Evolutionary conservation across 1,140 invertebrate species (phyloP).

Genomic region (Acyrthosiphon pisum): DNA sequence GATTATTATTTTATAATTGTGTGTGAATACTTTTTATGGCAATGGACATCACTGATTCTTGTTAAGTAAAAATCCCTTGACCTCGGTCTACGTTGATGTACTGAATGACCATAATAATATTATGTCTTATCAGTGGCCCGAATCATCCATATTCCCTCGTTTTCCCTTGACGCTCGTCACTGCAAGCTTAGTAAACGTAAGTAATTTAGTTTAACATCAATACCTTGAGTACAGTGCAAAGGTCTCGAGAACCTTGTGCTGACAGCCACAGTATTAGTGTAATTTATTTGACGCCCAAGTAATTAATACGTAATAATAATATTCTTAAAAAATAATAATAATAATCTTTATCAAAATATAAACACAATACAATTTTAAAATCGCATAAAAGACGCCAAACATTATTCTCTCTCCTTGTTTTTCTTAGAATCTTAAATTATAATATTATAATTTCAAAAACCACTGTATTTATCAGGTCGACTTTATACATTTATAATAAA

Average conservation of each 20-base stretch:
- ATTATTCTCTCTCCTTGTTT: neutral
- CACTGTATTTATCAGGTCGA: neutral
- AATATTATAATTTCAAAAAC: neutral
- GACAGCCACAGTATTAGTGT: neutral
- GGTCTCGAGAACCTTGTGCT: constrained; percentile 9
- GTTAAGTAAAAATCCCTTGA: neutral
- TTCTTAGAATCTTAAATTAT: neutral
- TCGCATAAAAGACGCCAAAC: neutral
- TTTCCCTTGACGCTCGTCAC: constrained; percentile 26
- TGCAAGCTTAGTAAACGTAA: neutral
- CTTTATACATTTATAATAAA: neutral
- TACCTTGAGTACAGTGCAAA: constrained; percentile 36
- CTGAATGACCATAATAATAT: constrained; percentile 26
- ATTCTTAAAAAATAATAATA: neutral
- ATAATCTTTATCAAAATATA: neutral
- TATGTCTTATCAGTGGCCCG: constrained; percentile 3
- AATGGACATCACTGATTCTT: neutral
- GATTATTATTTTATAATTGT: neutral
- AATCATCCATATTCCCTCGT: constrained; percentile 26
- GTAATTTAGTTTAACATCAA: constrained; percentile 12
- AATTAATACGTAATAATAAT: neutral
- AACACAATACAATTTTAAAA: neutral
- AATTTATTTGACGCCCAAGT: neutral
- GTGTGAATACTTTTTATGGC: neutral
- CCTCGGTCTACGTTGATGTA: constrained; percentile 30